A percentile compares a stretch with the other conserved stretches of the same genome.
Evolutionary conservation across 2,888 invertebrate genomes (phyloP).

Genomic region (Leptogaster cylindrica): DNA sequence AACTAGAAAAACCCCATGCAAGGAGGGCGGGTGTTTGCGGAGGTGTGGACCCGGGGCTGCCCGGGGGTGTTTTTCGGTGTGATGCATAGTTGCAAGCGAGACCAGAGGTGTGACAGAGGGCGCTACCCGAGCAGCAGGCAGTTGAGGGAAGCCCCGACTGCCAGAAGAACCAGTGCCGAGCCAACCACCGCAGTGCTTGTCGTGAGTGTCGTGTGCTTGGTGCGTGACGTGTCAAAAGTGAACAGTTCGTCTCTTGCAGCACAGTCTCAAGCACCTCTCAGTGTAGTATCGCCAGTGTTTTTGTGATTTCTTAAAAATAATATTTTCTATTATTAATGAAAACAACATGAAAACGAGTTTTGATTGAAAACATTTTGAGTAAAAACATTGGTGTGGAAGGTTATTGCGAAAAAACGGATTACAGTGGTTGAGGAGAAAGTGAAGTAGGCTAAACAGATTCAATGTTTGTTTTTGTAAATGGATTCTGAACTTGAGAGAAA

Average conservation of each 20-base stretch:
- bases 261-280: constrained; percentile 6
- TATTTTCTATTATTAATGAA: constrained; percentile 47
- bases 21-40: constrained; percentile 32
- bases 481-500: constrained; percentile 27
- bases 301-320: constrained; percentile 45
- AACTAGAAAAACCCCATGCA: neutral
- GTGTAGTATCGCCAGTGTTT: too few species aligned
- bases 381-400: constrained; percentile 42
- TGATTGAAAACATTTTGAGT: constrained; percentile 46
- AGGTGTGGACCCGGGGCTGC: neutral
- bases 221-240: neutral
- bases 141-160: too few species aligned
- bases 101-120: constrained; percentile 15
- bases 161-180: neutral
- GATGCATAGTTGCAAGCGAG: too few species aligned
- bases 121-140: neutral
- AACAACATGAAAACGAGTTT: constrained; percentile 47
- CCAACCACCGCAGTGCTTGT: too few species aligned
- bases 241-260: neutral
- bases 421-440: constrained; percentile 40
- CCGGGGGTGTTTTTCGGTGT: constrained; percentile 17
- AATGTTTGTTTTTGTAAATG: constrained; percentile 24
- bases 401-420: constrained; percentile 43
- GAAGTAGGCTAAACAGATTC: constrained; percentile 12
- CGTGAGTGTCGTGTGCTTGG: too few species aligned